Base-by-base conservation (phyloP, 2,113 vertebrate genomes). In the Planiliza haematocheilus region DNA sequence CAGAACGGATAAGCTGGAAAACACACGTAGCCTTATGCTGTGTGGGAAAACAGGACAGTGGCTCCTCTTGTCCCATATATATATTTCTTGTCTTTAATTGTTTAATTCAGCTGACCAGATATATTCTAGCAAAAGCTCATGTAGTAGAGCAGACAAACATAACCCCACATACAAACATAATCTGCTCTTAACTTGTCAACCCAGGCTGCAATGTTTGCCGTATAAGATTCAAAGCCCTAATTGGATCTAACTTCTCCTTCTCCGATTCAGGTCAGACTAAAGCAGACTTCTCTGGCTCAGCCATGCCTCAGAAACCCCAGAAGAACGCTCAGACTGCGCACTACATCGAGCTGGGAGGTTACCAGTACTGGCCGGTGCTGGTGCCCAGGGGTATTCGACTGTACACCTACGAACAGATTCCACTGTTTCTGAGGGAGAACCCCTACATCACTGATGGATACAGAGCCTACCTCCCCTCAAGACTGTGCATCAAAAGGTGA, bases 361-460 rank as follows among this genome's bases (percentile, higher is more conserved):
- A 97, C 72, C 96, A 97, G 88, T 97, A 97, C 87, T 98, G 97
- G 97, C 97, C 97, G 0, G 96, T 98, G 20, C 92, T 98, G 82
- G 93, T 97, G 42, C 97, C 97, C 45, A 90, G 97, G 38, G 96
- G 95, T 11, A 98, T 98, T 76, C 89, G 97, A 1, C 91, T 98
- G 3, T 98, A 98, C 92, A 98, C 97, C 8, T 98, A 96, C 21
- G 97, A 98, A 61, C 97, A 98, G 93, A 95, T 98, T 86, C 97
- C 97, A 0, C 87, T 92, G 55, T 97, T 96, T 73, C 94, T 97
- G 58, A 95, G 95, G 86, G 96, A 98, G 86, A 98, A 98, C 83
- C 96, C 96, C 0, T 98, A 98, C 88, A 98, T 98, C 93, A 98
- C 97, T 0, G 97, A 98, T 59, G 97, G 97, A n/a, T 98, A 98